These are phyloP conservation scores for Micrasema minimum DNA, from an alignment of 1,140 invertebrate species.

Conservation along the genomic window DNA sequence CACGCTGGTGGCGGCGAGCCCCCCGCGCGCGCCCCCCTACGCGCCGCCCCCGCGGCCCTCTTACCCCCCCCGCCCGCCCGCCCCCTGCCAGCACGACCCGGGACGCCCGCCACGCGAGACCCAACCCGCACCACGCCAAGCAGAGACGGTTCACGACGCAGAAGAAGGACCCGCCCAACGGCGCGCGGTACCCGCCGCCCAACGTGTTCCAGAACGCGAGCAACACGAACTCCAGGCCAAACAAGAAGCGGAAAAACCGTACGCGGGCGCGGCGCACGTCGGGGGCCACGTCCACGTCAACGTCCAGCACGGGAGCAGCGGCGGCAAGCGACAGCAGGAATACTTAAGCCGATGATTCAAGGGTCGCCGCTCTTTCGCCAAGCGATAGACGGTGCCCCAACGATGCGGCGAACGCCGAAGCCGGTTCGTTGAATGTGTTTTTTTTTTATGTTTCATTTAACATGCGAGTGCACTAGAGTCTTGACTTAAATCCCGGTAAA, in stretches of 20 bases:
- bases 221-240: conserved; percentile 33
- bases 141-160: conserved; percentile 45
- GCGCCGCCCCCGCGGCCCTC: not conserved
- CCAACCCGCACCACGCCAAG: conserved; percentile 33
- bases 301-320: conserved; percentile 1
- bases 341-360: conserved; percentile 46
- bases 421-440: too few relatives aligned
- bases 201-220: conserved; percentile 2
- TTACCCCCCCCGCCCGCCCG: not conserved
- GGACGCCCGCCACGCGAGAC: too few relatives aligned
- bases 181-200: conserved; percentile 22
- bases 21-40: not conserved
- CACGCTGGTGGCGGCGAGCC: conserved; percentile 15
- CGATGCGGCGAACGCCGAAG: too few relatives aligned
- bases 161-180: conserved; percentile 26
- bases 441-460: too few relatives aligned
- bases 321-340: conserved; percentile 32
- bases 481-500: too few relatives aligned
- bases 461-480: too few relatives aligned
- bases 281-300: conserved; percentile 19
- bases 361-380: not conserved
- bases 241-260: conserved; percentile 50
- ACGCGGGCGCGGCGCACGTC: conserved; percentile 9
- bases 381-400: not conserved
- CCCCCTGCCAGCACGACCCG: conserved; percentile 2